These are phyloP conservation scores for Dicrostonyx torquatus DNA, from an alignment of 2,797 vertebrate genomes.

Conservation along the genomic window DNA sequence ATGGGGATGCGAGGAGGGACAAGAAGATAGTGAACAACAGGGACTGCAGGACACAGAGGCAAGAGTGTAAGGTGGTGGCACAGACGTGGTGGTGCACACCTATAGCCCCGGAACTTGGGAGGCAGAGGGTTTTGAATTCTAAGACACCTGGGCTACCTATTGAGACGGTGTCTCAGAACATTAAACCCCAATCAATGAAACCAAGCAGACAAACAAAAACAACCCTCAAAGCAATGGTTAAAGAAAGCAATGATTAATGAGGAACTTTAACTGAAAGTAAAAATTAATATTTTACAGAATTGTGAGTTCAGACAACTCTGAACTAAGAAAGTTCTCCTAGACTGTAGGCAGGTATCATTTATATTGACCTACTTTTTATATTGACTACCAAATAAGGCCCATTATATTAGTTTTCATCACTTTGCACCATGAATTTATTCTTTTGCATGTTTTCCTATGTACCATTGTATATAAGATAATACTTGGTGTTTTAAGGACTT, in stretches of 20 bases:
- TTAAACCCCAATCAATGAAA: background rate
- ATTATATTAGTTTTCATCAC: background rate
- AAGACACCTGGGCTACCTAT: background rate
- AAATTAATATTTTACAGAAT: background rate
- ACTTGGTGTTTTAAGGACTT: background rate
- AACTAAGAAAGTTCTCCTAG: background rate
- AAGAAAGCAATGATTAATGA: background rate
- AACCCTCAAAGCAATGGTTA: background rate
- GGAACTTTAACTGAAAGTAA: background rate
- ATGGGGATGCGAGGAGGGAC: background rate
- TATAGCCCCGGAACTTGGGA: background rate
- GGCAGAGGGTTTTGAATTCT: background rate
- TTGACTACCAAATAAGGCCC: background rate
- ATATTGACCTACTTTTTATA: background rate
- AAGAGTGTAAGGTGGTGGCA: background rate
- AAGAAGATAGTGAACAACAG: background rate
- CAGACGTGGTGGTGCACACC: background rate
- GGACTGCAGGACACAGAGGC: background rate
- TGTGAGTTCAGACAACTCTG: background rate
- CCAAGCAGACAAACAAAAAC: background rate
- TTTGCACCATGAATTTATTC: background rate
- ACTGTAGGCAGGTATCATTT: background rate
- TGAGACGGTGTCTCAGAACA: background rate
- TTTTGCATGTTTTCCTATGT: background rate
- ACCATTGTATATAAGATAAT: background rate